Percentiles rank a stretch among this genome's conserved stretches.
Evolutionary conservation across 2,113 vertebrate genomes (phyloP).

Genomic region (Platichthys stellatus): DNA sequence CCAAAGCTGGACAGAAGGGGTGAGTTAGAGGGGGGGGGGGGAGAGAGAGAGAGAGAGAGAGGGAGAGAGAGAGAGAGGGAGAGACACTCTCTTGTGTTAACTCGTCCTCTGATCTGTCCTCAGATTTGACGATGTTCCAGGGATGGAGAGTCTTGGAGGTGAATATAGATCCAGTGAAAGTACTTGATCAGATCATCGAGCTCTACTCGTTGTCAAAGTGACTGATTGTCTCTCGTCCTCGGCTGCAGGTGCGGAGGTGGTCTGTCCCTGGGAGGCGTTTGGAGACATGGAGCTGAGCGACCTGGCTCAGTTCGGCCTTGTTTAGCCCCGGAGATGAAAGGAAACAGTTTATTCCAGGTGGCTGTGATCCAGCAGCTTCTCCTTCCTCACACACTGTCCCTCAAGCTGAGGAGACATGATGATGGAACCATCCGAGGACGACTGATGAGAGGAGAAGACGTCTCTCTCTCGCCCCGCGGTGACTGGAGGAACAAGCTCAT

Average conservation of each 20-base stretch:
- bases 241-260: slow-evolving; percentile 61
- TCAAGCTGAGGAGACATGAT: not conserved
- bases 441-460: not conserved
- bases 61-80: not conserved
- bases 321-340: slow-evolving; percentile 68
- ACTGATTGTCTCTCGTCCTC: not conserved
- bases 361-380: slow-evolving; percentile 40
- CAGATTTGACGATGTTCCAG: slow-evolving; percentile 88
- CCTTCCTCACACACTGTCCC: not conserved
- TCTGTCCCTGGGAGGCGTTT: slow-evolving; percentile 92
- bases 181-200: too few relatives aligned
- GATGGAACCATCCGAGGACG: not conserved
- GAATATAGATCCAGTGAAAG: slow-evolving; percentile 61
- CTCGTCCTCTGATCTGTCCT: not conserved
- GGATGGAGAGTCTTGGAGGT: slow-evolving; percentile 90
- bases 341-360: slow-evolving; percentile 23
- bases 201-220: too few relatives aligned
- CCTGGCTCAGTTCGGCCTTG: slow-evolving; percentile 89
- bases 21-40: slow-evolving; percentile 39
- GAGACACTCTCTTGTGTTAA: not conserved
- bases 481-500: slow-evolving; percentile 19
- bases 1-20: slow-evolving; percentile 91
- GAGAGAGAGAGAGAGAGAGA: not conserved
- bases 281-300: slow-evolving; percentile 90
- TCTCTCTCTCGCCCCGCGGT: not conserved